Percentiles rank a stretch among this genome's conserved stretches.
Evolutionary conservation across 2,113 vertebrate species (phyloP).

Genomic region (Sylvilagus bachmani): DNA sequence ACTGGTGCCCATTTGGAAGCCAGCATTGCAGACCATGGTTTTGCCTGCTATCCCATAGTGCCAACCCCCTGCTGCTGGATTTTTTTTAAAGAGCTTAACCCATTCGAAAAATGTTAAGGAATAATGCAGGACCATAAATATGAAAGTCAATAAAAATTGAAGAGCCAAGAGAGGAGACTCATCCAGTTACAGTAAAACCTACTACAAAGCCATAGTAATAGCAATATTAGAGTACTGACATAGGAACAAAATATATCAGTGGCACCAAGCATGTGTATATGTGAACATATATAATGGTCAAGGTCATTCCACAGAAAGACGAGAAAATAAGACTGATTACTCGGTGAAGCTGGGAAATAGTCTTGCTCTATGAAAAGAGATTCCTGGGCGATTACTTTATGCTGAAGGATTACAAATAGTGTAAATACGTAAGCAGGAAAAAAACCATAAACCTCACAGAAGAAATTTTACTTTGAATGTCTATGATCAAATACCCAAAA

Average conservation of each 20-base stretch:
- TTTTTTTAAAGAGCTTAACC: background rate
- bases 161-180: background rate
- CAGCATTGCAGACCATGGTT: no score
- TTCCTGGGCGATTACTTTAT: background rate
- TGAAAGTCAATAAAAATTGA: background rate
- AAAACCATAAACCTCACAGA: slow-evolving; percentile 35
- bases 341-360: background rate
- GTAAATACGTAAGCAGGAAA: background rate
- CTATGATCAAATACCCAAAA: background rate
- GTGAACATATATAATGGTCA: background rate
- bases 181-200: background rate
- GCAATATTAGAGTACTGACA: background rate
- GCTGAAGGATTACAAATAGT: background rate
- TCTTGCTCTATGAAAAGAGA: background rate
- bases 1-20: no score
- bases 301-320: background rate
- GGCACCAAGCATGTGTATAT: background rate
- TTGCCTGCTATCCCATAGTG: no score
- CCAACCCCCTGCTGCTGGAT: no score
- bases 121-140: background rate
- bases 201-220: background rate
- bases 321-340: background rate
- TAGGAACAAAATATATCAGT: background rate
- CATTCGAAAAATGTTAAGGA: background rate
- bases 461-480: slow-evolving; percentile 17